Percentiles rank a stretch among this genome's conserved stretches.
These are phyloP conservation scores for Rhamnusium bicolor DNA, from an alignment of 2,888 invertebrate species.

Conservation along the genomic window DNA sequence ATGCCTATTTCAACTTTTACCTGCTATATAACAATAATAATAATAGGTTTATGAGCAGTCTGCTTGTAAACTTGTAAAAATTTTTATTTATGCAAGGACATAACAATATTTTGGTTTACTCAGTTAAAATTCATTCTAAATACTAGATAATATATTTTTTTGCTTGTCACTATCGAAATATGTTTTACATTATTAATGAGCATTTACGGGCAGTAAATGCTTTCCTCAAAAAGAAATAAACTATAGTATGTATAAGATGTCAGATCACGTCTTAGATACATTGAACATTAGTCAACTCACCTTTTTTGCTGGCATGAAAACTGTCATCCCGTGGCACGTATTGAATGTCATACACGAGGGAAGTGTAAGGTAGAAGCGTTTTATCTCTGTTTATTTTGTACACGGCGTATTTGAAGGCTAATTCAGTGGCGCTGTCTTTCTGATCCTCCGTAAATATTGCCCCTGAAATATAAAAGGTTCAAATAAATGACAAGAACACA, in stretches of 20 bases:
- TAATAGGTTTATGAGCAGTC: too few species aligned
- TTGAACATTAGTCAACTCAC: constrained; percentile 67
- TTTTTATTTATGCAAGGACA: too few species aligned
- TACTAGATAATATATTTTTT: too few species aligned
- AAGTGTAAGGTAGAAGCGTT: constrained; percentile 80
- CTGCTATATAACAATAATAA: too few species aligned
- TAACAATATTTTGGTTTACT: too few species aligned
- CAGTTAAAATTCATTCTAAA: too few species aligned
- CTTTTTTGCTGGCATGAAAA: constrained; percentile 85
- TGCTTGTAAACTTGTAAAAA: too few species aligned
- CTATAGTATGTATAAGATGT: not conserved
- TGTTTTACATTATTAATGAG: too few species aligned
- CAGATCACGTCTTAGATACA: too few species aligned
- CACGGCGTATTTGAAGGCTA: constrained; percentile 87
- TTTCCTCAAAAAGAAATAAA: too few species aligned
- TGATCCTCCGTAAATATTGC: constrained; percentile 84
- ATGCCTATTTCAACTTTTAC: too few species aligned
- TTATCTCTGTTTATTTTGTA: constrained; percentile 84
- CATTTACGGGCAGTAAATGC: not conserved
- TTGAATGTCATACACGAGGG: constrained; percentile 83
- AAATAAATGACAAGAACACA: not conserved
- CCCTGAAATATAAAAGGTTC: constrained; percentile 73
- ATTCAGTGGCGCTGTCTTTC: constrained; percentile 79
- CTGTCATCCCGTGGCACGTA: constrained; percentile 84
- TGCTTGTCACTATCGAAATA: too few species aligned